These are phyloP conservation scores for Mesochorus sp. DNA, from an alignment of 2,888 invertebrate genomes.

Conservation along the genomic window DNA sequence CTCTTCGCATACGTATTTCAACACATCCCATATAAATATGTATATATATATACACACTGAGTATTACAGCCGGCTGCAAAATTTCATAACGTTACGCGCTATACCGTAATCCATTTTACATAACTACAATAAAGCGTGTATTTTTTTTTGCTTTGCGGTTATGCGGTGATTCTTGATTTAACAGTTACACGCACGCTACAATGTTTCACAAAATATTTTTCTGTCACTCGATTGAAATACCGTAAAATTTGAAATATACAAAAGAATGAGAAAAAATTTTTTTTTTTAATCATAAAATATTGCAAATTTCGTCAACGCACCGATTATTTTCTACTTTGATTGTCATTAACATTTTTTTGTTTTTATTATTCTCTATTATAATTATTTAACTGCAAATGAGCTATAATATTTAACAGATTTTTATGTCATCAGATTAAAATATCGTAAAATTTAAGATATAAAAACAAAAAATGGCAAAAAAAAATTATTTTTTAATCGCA, in stretches of 20 bases:
- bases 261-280: not conserved
- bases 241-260: slow-evolving; percentile 1
- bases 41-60: not conserved
- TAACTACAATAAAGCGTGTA: slow-evolving; percentile 61
- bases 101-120: slow-evolving; percentile 66
- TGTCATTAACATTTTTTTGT: no score
- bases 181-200: slow-evolving; percentile 46
- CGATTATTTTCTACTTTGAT: no score
- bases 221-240: slow-evolving; percentile 27
- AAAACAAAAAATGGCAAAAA: no score
- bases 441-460: no score
- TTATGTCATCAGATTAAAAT: no score
- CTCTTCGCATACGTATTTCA: slow-evolving; percentile 50
- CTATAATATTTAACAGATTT: no score
- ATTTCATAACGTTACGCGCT: slow-evolving; percentile 65
- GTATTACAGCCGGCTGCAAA: slow-evolving; percentile 41
- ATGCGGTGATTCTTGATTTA: slow-evolving; percentile 32
- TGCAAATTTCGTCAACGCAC: no score
- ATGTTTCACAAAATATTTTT: slow-evolving; percentile 9
- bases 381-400: no score
- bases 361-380: no score
- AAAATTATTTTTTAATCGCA: no score
- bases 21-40: slow-evolving; percentile 17
- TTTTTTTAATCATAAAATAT: not conserved
- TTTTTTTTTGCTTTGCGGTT: slow-evolving; percentile 49